phyloP scores from a whole-genome alignment of 2,113 vertebrate genomes.

The Eretmochelys imbricata region DNA sequence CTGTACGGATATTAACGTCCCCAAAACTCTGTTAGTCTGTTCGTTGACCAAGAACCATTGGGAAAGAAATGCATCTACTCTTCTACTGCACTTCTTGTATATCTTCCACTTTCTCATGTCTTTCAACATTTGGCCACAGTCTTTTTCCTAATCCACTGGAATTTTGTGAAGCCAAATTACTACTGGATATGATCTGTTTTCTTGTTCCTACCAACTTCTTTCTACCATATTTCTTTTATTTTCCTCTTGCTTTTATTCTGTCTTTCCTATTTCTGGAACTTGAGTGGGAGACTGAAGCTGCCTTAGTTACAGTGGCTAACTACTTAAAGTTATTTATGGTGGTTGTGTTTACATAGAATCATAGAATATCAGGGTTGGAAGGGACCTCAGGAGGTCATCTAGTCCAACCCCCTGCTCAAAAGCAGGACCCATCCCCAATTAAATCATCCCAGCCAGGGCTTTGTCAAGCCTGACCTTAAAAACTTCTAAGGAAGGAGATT shows the following conservation, averaged over 20 bases:
- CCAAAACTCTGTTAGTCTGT: background rate
- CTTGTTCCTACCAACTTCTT: slow-evolving; percentile 30
- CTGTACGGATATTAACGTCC: background rate
- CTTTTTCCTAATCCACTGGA: background rate
- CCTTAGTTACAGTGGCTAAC: slow-evolving; percentile 69
- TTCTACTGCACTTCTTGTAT: background rate
- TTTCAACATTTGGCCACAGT: background rate
- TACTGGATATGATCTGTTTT: slow-evolving; percentile 38
- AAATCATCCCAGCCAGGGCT: too few relatives aligned
- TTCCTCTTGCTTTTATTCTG: slow-evolving; percentile 57
- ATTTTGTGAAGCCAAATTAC: background rate
- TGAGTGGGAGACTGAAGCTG: slow-evolving; percentile 67
- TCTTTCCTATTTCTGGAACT: slow-evolving; percentile 61
- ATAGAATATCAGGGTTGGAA: too few relatives aligned
- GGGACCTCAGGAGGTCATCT: too few relatives aligned
- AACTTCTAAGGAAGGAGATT: too few relatives aligned
- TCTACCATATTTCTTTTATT: background rate
- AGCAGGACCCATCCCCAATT: too few relatives aligned
- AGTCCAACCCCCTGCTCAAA: too few relatives aligned
- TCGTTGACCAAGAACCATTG: background rate
- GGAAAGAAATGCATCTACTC: background rate
- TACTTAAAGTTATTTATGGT: slow-evolving; percentile 61
- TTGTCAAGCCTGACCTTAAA: too few relatives aligned
- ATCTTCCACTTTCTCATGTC: background rate
- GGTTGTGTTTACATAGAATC: slow-evolving; percentile 49